phyloP scores from a whole-genome alignment of 1,140 invertebrate species.

The Pseudobourletiella spinata region DNA sequence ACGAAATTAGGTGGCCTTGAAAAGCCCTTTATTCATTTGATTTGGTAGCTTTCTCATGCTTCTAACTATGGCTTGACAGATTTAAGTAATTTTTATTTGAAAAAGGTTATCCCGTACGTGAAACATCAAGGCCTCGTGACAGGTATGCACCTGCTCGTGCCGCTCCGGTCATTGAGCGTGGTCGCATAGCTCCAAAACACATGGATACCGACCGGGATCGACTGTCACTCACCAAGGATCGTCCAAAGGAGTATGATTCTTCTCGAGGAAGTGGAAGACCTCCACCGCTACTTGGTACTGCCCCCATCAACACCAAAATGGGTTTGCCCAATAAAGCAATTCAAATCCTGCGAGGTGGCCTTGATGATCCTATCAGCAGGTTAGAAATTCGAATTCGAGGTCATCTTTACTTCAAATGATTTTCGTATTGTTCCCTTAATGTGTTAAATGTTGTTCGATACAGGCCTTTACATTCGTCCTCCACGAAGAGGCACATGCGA shows the following conservation, averaged over 20 bases:
- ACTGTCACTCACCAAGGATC: neutral
- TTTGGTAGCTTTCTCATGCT: too few relatives aligned
- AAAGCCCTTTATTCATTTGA: neutral
- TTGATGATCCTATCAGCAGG: neutral
- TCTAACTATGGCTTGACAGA: too few relatives aligned
- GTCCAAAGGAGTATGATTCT: neutral
- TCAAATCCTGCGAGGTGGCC: too few relatives aligned
- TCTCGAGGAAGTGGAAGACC: neutral
- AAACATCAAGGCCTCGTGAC: neutral
- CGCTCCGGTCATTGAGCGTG: neutral
- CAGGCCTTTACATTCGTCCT: neutral
- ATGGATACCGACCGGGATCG: neutral
- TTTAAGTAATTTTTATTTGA: too few relatives aligned
- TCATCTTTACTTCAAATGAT: too few relatives aligned
- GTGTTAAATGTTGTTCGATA: neutral
- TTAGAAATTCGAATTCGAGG: too few relatives aligned
- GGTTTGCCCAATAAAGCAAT: neutral
- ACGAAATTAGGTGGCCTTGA: neutral
- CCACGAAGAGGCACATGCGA: conserved; percentile 9
- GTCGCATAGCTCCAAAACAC: neutral
- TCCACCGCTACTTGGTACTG: neutral
- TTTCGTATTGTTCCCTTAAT: too few relatives aligned
- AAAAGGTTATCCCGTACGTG: neutral
- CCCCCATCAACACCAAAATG: neutral
- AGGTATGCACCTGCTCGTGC: neutral